Base-by-base conservation (phyloP, 2,113 vertebrate genomes). In the Pionites leucogaster region DNA sequence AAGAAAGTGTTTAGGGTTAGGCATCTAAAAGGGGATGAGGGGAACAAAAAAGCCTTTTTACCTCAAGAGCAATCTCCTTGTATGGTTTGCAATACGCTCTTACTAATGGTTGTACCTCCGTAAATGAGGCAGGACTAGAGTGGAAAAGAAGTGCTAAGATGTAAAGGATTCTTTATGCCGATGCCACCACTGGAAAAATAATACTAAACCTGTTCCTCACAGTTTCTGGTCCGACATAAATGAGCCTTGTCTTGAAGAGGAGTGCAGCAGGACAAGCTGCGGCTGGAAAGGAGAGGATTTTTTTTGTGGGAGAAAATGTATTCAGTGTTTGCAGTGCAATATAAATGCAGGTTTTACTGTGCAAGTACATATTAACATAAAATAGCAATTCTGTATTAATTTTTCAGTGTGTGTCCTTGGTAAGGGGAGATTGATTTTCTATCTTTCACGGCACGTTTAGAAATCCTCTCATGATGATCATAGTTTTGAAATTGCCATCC, bases 291-390 rank as follows among this genome's bases (percentile, higher is more conserved):
- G 11, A 9, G 33, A 39, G 25, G 18, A 5, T 16, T 33, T 65
- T 74, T 82, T 67, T 29, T 3, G 33, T 39, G 13, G 13, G 18
- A 35, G 62, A 50, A 77, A 93, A 63, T 53, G 6, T 76, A 44
- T 74, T 79, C 15, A 14, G 68, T 86, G 59, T 85, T 97, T 94
- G 41, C 52, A 42, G 37, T 77, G 47, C 35, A 93, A 86, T 55
- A 68, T 63, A 50, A 83, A 82, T 84, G 22, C 41, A 53, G 94
- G 81, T 92, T 97, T 95, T 96, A 81, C 81, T 90, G n/a, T 25
- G 13, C 49, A 92, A 90, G 46, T 64, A 72, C 7, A 57, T 79
- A 91, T 68, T 95, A 82, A 72, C 62, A 76, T 93, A 79, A 93
- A 95, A 72, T 25, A 71, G 31, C 22, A 82, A 90, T 49, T 55